These are phyloP conservation scores for Oceanodroma leucorhoa DNA, from an alignment of 2,797 vertebrate genomes.

Conservation along the genomic window DNA sequence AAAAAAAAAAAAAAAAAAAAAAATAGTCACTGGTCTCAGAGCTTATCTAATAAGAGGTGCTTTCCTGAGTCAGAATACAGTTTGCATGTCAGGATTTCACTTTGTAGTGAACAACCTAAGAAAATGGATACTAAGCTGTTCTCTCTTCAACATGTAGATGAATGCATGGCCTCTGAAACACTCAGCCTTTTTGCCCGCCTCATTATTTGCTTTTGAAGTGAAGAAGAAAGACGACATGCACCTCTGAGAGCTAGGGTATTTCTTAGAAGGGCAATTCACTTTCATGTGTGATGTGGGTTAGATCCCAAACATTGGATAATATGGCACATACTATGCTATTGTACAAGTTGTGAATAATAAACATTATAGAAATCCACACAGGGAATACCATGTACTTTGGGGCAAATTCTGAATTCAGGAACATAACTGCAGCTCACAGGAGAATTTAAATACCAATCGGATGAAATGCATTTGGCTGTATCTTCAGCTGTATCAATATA, in stretches of 20 bases:
- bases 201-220: slow-evolving; percentile 31
- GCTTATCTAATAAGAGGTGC: neutral
- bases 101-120: neutral
- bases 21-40: neutral
- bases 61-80: neutral
- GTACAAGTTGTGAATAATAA: slow-evolving; percentile 22
- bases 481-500: neutral
- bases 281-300: slow-evolving; percentile 13
- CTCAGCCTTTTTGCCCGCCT: neutral
- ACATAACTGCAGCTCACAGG: neutral
- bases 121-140: neutral
- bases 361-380: neutral
- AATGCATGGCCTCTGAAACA: neutral
- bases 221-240: slow-evolving; percentile 15
- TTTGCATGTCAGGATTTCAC: neutral
- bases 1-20: rapidly evolving
- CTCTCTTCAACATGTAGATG: slow-evolving; percentile 2
- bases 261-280: slow-evolving; percentile 13
- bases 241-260: slow-evolving; percentile 9
- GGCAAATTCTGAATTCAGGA: slow-evolving; percentile 3
- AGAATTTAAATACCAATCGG: neutral
- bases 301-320: neutral
- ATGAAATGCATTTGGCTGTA: neutral
- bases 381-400: neutral
- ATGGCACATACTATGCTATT: neutral